Percentiles rank a stretch among this genome's conserved stretches.
Conservation (phyloP, 1,140 invertebrate species). For the Episyrphus balteatus region DNA sequence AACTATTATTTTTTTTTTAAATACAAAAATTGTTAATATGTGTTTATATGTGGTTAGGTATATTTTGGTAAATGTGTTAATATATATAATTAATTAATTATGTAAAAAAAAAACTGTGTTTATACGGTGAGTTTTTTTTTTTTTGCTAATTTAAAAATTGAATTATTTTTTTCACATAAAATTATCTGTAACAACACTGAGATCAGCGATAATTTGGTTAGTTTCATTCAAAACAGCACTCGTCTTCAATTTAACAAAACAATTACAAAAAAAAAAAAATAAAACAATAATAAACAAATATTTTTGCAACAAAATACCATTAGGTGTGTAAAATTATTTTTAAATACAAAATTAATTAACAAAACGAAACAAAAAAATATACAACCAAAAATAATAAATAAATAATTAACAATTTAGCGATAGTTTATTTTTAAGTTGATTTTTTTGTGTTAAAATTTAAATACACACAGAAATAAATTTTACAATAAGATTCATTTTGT, state of each 20-base stretch:
- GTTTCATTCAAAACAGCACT: constrained; percentile 21
- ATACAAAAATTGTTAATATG: too few relatives aligned
- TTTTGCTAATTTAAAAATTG: constrained; percentile 4
- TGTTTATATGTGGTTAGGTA: not conserved
- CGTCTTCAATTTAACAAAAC: not conserved
- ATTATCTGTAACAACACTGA: constrained; percentile 33
- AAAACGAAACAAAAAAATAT: too few relatives aligned
- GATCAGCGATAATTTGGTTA: constrained; percentile 29
- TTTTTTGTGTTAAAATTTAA: not conserved
- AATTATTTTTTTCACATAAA: constrained; percentile 26
- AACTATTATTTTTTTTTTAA: too few relatives aligned
- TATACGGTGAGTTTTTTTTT: not conserved
- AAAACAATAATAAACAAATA: not conserved
- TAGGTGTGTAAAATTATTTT: not conserved
- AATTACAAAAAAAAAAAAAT: not conserved
- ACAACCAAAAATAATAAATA: too few relatives aligned
- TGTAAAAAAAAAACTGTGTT: not conserved
- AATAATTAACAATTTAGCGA: not conserved
- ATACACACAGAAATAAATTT: not conserved
- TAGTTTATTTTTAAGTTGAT: not conserved
- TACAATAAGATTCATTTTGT: not conserved
- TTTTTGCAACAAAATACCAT: not conserved
- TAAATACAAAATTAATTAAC: too few relatives aligned
- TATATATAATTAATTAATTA: not conserved
- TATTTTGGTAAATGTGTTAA: not conserved